These are phyloP conservation scores for Psilopsiagon aymara DNA, from an alignment of 2,113 vertebrate genomes.

Conservation along the genomic window DNA sequence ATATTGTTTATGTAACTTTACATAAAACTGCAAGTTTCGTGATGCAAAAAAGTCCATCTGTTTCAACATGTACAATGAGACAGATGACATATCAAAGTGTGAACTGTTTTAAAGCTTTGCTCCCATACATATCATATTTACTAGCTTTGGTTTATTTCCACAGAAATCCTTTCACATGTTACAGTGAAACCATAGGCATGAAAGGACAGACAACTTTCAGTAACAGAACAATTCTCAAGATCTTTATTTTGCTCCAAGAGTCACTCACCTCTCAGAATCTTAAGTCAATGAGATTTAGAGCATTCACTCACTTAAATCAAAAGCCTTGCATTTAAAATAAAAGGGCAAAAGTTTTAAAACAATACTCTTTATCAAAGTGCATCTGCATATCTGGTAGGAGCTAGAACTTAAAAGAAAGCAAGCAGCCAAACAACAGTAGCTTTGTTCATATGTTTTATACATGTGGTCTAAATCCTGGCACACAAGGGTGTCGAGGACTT, in stretches of 20 bases:
- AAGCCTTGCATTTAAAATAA: not conserved
- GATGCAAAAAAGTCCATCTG: not conserved
- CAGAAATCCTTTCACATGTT: not conserved
- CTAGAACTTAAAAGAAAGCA: not conserved
- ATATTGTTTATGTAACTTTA: not conserved
- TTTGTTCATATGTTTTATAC: not conserved
- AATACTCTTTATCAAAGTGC: not conserved
- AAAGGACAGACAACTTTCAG: not conserved
- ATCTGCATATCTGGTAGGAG: not conserved
- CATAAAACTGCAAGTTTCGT: not conserved
- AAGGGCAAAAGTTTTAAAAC: not conserved
- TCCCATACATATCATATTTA: not conserved
- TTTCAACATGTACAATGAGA: not conserved
- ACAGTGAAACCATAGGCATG: not conserved
- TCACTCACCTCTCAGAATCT: not conserved
- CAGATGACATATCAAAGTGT: rapidly evolving
- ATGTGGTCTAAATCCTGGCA: not conserved
- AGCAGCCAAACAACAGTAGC: not conserved
- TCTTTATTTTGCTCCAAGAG: not conserved
- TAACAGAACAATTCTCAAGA: not conserved
- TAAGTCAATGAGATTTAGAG: not conserved
- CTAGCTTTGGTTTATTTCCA: not conserved
- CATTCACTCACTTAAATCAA: not conserved
- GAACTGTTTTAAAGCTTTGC: not conserved
- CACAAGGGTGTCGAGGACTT: not conserved